Evolutionary conservation across 64 coral and sea anemone genomes (phyloP).

Genomic region (Anthopleura sola): DNA sequence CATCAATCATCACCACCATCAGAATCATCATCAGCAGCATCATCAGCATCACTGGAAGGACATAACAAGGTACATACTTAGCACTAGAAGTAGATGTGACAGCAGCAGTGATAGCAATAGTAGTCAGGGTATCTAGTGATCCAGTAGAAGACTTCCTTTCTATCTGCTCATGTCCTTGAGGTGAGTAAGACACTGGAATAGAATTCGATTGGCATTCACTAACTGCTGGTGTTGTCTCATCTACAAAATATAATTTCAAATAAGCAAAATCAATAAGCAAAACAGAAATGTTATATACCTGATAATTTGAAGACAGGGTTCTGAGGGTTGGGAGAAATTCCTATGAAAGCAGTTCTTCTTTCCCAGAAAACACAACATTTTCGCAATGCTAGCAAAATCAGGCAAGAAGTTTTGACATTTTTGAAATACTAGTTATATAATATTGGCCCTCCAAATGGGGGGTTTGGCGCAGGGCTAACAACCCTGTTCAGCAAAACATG

Average conservation of each 20-base stretch:
- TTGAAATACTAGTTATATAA: too few relatives aligned
- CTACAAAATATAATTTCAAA: neutral
- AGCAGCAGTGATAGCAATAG: conserved; percentile 90
- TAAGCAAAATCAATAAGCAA: neutral
- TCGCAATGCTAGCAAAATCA: too few relatives aligned
- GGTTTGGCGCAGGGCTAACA: too few relatives aligned
- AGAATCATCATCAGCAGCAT: neutral
- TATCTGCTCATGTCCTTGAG: neutral
- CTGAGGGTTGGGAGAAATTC: too few relatives aligned
- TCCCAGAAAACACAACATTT: too few relatives aligned
- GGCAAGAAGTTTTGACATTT: too few relatives aligned
- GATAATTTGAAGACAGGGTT: neutral
- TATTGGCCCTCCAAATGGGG: too few relatives aligned
- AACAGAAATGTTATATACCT: too few relatives aligned
- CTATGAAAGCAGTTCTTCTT: too few relatives aligned
- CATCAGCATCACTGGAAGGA: neutral
- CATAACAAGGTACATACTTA: conserved; percentile 57
- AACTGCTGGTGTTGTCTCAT: conserved; percentile 26
- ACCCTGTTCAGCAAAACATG: too few relatives aligned
- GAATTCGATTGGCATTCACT: conserved; percentile 33
- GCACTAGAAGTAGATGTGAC: conserved; percentile 47
- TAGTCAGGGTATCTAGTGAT: conserved; percentile 83
- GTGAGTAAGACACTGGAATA: neutral
- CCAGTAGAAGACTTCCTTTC: conserved; percentile 74
- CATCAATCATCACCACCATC: neutral